phyloP scores from a whole-genome alignment of 1,140 invertebrate species.

The Psix sp. region DNA sequence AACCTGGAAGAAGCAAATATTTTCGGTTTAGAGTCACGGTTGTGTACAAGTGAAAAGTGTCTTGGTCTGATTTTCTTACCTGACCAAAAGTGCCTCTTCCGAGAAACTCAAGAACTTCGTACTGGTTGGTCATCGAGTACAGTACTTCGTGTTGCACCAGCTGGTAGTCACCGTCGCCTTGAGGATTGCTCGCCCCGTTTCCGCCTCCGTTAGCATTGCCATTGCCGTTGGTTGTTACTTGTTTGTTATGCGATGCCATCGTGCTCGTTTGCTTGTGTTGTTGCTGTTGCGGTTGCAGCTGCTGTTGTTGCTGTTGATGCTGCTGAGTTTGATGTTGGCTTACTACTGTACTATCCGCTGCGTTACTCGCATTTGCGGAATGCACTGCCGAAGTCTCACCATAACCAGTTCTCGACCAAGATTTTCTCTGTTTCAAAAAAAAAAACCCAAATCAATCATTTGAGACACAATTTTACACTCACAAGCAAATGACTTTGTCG shows the following conservation, averaged over 20 bases:
- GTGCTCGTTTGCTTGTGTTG: conserved; percentile 72
- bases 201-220: conserved; percentile 60
- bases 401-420: conserved; percentile 81
- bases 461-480: too few relatives aligned
- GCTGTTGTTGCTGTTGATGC: conserved; percentile 48
- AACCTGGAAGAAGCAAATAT: conserved; percentile 79
- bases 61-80: conserved; percentile 67
- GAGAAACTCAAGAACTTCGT: conserved; percentile 98
- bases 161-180: conserved; percentile 97
- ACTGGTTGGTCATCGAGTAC: conserved; percentile 94
- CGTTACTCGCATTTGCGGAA: conserved; percentile 67
- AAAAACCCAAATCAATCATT: background rate
- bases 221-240: conserved; percentile 72
- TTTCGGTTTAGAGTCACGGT: too few relatives aligned
- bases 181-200: conserved; percentile 81
- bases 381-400: conserved; percentile 77
- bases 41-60: background rate
- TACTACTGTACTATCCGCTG: conserved; percentile 64
- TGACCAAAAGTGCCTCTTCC: conserved; percentile 99
- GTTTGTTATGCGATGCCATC: conserved; percentile 89
- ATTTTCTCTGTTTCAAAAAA: conserved; percentile 77
- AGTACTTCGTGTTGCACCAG: conserved; percentile 98
- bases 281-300: conserved; percentile 39
- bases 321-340: conserved; percentile 63
- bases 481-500: background rate